Evolutionary conservation across 2,797 vertebrate genomes (phyloP), one percentile per base, ranked within the genome.

Genomic region (Urosaurus nigricauda): DNA sequence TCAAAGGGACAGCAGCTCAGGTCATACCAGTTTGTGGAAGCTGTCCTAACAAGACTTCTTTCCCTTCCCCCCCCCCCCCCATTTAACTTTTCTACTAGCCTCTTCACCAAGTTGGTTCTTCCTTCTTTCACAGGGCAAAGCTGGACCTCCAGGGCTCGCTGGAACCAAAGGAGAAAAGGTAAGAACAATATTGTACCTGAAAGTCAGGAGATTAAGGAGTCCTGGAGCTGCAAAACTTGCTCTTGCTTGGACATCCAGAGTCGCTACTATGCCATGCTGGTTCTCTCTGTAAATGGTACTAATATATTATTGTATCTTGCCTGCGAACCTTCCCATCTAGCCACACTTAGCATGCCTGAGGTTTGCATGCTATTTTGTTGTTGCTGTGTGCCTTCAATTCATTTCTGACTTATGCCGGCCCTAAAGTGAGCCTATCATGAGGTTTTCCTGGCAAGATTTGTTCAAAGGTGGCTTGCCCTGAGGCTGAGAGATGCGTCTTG

Each of bases 161-260:
- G 95, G 97, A n/a, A 70, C 94, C 83, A 97, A 97, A 93, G 97
- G 97, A 2, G 95, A 97, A 88, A 97, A 98, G 97, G 97, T 97
- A 85, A 96, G 94, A 24, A 7, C 17, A 16, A 3, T 6, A 3
- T 56, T 82, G 26, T 7, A 47, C 17, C n/a, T 24, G 9, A 58
- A 2, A 43, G 6, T 32, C 21, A 4, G 24, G 7, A 3, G 14
- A 29, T 70, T 47, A n/a, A 37, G 40, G 53, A 1, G 13, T 19
- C n/a, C 19, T 0, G 29, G 29, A 32, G 26, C 29, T 60, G 2
- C 6, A 2, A 7, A 40, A 43, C 5, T 5, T 74, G 11, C 2
- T 9, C 17, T 79, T 53, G 13, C 24, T 14, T 58, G 16, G 26
- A 71, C 56, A n/a, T 40, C n/a, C 43, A 43, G 43, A 43, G 47